Evolutionary conservation across 2,113 vertebrate genomes (phyloP), one percentile per base, ranked within the genome.

Genomic region (Esox niger): DNA sequence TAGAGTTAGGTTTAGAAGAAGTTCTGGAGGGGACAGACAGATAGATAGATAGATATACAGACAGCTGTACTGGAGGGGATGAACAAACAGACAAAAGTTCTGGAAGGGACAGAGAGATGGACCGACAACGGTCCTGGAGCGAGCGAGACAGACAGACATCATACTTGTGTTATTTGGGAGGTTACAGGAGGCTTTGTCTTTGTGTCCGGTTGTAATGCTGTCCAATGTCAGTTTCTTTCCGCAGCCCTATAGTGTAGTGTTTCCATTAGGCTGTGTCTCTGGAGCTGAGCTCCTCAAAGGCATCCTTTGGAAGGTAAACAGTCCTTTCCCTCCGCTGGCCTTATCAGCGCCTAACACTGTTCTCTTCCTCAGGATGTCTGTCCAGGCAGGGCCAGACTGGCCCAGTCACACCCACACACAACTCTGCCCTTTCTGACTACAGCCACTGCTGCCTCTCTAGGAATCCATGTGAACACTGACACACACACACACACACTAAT

Each of bases 341-440:
- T 91, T 91, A 91, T 90, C 89, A 84, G 88, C 69, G 64, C 80
- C 68, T 75, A 59, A 74, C 75, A 73, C 77, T 32, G 82, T 74
- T 74, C 78, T 79, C 83, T 90, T 90, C 89, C 90, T 88, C 87
- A 90, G 90, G 88, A 91, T 86, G 87, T 87, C 78, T 82, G 79
- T 49, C 72, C 68, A 60, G 33, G 30, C 31, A 11, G 8, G 10
- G 43, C 69, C 9, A 58, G 31, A n/a, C n/a, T 21, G 9, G 31
- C 67, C 6, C 68, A 57, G 21, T 26, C 30, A 30, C 32, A 62
- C 55, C 77, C 49, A 80, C 62, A 67, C 70, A 73, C 73, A 46
- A 57, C 73, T 31, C 35, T n/a, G n/a, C n/a, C n/a, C n/a, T n/a
- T n/a, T n/a, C n/a, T n/a, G n/a, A n/a, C n/a, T n/a, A n/a, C n/a